Evolutionary conservation across 2,797 vertebrate genomes (phyloP), one percentile per base, ranked within the genome.

Genomic region (Gobio occitaniae): DNA sequence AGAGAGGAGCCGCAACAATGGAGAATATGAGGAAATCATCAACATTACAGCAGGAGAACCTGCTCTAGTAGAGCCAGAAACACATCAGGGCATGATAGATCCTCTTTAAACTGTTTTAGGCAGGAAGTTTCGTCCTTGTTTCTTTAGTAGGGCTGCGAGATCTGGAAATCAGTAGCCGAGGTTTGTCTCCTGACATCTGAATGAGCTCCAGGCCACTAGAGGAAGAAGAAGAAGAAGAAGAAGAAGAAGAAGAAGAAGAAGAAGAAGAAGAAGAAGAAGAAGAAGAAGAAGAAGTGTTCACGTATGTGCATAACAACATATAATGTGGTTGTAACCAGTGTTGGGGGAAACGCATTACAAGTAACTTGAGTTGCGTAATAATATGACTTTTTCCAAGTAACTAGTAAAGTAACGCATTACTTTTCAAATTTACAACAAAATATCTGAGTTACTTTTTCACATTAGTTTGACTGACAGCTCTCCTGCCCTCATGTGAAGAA

Each of bases 201-300:
- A 96, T 95, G 90, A 96, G 89, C 61, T 96, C 93, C 86, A 91
- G 93, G 4, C 94, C 95, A 0, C 95, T 96, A 86, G 72, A 56
- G 54, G 65, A 75, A 29, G 21, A 63, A 79, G 84, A 29, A 84
- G 68, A 25, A 29, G 76, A 25, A 25, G 25, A 25, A 25, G 25
- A 25, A 25, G 25, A 25, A 25, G 25, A 25, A 25, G 25, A 25
- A 25, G 25, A 25, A 25, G 25, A 25, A 25, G 25, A 25, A 25
- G 25, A 25, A 25, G 25, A 25, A 25, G 25, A 25, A 25, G 25
- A 25, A 25, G 25, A 25, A 25, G 25, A 25, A 25, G 25, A 25
- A 25, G 25, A 25, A 25, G 25, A 25, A 25, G 84, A 29, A 84
- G 68, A 25, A 29, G 76, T 21, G 17, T 77, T 21, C 11, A 13